Percentiles rank a stretch among this genome's conserved stretches.
Conservation (phyloP, 2,113 vertebrate species). For the Toxostoma redivivum region DNA sequence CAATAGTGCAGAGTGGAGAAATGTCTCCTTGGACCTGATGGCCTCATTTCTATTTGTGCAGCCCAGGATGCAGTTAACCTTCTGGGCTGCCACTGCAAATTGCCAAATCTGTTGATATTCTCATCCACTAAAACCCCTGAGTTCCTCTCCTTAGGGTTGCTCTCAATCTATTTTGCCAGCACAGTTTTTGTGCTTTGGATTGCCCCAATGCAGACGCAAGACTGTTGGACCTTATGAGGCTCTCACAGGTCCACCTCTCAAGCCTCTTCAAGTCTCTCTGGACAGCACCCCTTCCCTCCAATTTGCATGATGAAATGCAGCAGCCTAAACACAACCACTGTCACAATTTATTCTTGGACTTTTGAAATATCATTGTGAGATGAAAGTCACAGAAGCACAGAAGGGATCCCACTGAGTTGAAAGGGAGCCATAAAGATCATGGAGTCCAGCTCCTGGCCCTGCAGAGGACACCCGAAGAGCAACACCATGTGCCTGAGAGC, state of each 20-base stretch:
- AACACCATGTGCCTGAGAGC: too few species aligned
- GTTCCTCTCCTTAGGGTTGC: neutral
- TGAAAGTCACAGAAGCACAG: neutral
- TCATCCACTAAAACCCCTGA: neutral
- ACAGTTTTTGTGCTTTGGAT: neutral
- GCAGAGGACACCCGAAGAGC: neutral
- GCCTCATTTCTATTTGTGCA: neutral
- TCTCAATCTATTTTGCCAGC: neutral
- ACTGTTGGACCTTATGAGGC: neutral
- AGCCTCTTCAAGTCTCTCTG: neutral
- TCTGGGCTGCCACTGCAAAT: neutral
- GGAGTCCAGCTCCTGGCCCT: fast-evolving
- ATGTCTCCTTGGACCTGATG: neutral
- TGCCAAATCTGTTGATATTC: neutral
- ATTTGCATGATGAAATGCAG: neutral
- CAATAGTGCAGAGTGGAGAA: neutral
- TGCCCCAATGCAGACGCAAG: neutral
- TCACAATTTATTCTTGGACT: neutral
- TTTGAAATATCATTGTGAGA: neutral
- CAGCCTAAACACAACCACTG: neutral
- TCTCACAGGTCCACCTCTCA: neutral
- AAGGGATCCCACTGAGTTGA: neutral
- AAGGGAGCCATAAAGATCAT: neutral
- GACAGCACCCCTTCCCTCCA: neutral
- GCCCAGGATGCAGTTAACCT: neutral